A percentile compares a stretch with the other conserved stretches of the same genome.
These are phyloP conservation scores for Nineta flava DNA, from an alignment of 2,888 invertebrate genomes.

Conservation along the genomic window DNA sequence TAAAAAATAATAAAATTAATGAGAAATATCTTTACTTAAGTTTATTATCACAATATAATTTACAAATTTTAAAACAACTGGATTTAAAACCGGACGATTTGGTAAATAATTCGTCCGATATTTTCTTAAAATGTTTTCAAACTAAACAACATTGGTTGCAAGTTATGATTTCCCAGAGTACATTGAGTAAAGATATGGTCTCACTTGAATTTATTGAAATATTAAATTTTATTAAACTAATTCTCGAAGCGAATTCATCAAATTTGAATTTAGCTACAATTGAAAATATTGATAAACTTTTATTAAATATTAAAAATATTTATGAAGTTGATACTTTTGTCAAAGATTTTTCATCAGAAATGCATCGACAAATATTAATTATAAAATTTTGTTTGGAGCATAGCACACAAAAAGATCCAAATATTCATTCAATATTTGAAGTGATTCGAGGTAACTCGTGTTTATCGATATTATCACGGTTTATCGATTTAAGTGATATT, in stretches of 20 bases:
- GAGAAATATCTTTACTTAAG: conserved; percentile 19
- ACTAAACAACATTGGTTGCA: conserved; percentile 23
- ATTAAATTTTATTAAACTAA: conserved; percentile 3
- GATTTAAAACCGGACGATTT: conserved; percentile 12
- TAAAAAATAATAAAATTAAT: conserved; percentile 15
- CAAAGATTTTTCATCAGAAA: conserved; percentile 17
- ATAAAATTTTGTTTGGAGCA: conserved; percentile 18
- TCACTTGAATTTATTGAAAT: conserved; percentile 12
- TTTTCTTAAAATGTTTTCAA: conserved; percentile 3
- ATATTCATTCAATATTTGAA: conserved; percentile 1
- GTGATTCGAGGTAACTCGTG: conserved; percentile 13
- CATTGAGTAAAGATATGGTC: conserved; percentile 14
- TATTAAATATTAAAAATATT: neutral
- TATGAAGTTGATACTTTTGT: conserved; percentile 17
- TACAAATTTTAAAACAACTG: conserved; percentile 16
- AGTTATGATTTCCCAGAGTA: conserved; percentile 15
- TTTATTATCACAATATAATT: conserved; percentile 17
- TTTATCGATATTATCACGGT: conserved; percentile 17
- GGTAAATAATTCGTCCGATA: neutral
- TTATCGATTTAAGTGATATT: conserved; percentile 11
- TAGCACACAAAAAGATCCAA: neutral
- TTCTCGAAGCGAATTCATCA: neutral
- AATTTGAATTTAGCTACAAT: neutral
- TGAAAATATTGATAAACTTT: neutral
- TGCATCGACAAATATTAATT: conserved; percentile 17